Percentiles rank a stretch among this genome's conserved stretches.
phyloP scores from a whole-genome alignment of 2,113 vertebrate genomes.

The human (Homo sapiens) region GRCh38 chr17:80421001-80421500 shows the following conservation, averaged over 20 bases:
- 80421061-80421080: not conserved
- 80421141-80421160: too few relatives aligned
- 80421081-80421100: not conserved
- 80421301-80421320: too few relatives aligned
- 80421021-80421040: not conserved
- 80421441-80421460: not conserved
- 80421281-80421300: accelerated
- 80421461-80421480: not conserved
- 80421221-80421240: too few relatives aligned
- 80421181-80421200: not conserved
- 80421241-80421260: too few relatives aligned
- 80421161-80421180: not conserved
- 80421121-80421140: not conserved
- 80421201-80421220: not conserved
- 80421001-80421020: too few relatives aligned
- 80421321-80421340: too few relatives aligned
- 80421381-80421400: too few relatives aligned
- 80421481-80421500: not conserved
- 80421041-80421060: not conserved
- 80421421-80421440: not conserved
- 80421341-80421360: not conserved
- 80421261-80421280: not conserved
- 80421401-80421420: not conserved
- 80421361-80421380: too few relatives aligned
- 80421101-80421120: not conserved